Evolutionary conservation across 2,888 invertebrate species (phyloP).

Genomic region (Eudemis profundana): DNA sequence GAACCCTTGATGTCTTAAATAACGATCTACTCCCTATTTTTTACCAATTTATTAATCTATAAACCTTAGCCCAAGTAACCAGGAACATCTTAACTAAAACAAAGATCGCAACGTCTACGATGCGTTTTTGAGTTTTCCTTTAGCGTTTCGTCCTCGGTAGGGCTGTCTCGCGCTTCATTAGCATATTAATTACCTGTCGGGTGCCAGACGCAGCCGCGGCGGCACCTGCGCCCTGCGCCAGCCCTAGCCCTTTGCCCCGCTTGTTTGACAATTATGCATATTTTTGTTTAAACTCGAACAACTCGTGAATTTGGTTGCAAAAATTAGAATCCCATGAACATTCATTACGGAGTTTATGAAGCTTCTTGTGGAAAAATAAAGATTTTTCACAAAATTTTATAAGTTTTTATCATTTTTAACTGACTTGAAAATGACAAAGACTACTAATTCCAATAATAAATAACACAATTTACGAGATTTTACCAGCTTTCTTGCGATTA

Average conservation of each 20-base stretch:
- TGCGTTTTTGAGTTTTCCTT: constrained; percentile 31
- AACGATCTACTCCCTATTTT: neutral
- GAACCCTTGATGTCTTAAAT: too few relatives aligned
- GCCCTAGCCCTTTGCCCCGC: constrained; percentile 53
- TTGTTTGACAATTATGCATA: constrained; percentile 59
- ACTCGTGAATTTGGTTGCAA: constrained; percentile 37
- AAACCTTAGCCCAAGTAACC: constrained; percentile 12
- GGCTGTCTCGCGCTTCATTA: constrained; percentile 68
- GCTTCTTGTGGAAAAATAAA: constrained; percentile 6
- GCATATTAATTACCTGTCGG: constrained; percentile 81
- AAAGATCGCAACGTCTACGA: constrained; percentile 20
- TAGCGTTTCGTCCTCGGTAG: constrained; percentile 42
- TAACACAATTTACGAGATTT: too few relatives aligned
- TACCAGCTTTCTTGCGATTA: too few relatives aligned
- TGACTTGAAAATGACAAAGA: too few relatives aligned
- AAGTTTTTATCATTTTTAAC: too few relatives aligned
- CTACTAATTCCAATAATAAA: too few relatives aligned
- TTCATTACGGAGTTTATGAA: constrained; percentile 31
- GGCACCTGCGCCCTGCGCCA: constrained; percentile 58
- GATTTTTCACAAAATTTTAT: too few relatives aligned
- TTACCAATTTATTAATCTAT: neutral
- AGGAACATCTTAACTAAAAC: constrained; percentile 9
- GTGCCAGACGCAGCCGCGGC: constrained; percentile 54
- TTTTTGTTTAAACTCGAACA: constrained; percentile 52
- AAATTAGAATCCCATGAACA: constrained; percentile 41